phyloP scores from a whole-genome alignment of 2,888 invertebrate species.

The Pyrgus malvae region DNA sequence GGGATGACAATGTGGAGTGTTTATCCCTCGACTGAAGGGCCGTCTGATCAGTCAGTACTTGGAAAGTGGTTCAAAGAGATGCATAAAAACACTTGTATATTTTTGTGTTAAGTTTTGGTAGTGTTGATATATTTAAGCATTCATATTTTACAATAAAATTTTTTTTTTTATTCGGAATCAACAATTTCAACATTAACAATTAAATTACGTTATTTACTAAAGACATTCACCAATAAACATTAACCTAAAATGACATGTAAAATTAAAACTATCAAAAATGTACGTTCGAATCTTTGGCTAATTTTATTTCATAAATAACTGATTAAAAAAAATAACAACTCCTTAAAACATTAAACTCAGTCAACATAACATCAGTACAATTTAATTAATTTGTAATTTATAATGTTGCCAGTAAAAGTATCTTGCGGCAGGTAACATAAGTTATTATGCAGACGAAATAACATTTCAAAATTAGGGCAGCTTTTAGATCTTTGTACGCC shows the following conservation, averaged over 20 bases:
- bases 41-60: neutral
- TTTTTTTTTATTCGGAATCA: too few relatives aligned
- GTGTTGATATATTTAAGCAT: too few relatives aligned
- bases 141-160: too few relatives aligned
- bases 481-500: constrained; percentile 20
- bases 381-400: too few relatives aligned
- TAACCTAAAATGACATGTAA: neutral
- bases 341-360: neutral
- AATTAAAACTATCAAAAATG: neutral
- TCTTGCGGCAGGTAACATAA: neutral
- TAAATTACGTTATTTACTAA: too few relatives aligned
- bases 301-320: neutral
- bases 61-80: neutral
- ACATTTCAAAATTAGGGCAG: constrained; percentile 9
- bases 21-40: neutral
- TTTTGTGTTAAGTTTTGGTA: too few relatives aligned
- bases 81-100: too few relatives aligned
- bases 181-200: too few relatives aligned
- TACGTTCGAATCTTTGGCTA: neutral
- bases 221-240: neutral
- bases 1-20: neutral
- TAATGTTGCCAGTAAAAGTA: too few relatives aligned
- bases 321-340: neutral
- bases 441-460: neutral
- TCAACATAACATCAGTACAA: neutral